Conservation (phyloP, 2,113 vertebrate species). For the Mionectes macconnelli region DNA sequence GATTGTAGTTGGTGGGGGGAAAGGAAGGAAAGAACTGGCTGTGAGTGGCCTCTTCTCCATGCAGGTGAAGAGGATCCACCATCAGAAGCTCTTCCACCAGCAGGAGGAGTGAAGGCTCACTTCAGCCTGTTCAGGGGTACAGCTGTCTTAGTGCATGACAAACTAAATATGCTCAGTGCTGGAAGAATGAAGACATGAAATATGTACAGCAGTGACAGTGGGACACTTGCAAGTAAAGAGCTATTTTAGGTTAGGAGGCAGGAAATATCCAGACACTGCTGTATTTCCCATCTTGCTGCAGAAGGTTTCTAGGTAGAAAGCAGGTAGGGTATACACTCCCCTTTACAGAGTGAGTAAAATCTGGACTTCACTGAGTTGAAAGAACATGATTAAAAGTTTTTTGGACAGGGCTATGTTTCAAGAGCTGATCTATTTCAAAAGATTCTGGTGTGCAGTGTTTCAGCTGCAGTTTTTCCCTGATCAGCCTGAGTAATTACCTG, state of each 20-base stretch:
- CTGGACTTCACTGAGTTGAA: not conserved
- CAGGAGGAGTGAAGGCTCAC: not conserved
- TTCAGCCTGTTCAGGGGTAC: not conserved
- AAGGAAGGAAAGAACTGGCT: not conserved
- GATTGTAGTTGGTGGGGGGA: not conserved
- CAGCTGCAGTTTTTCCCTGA: not conserved
- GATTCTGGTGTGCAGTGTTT: not conserved
- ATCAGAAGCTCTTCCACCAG: not conserved
- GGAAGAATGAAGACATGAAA: not conserved
- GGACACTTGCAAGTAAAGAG: not conserved
- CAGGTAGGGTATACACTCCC: not conserved
- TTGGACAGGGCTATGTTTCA: not conserved
- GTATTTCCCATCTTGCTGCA: not conserved
- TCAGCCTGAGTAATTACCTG: not conserved
- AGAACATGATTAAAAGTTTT: not conserved
- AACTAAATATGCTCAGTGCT: not conserved
- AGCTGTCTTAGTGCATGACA: not conserved
- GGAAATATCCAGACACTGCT: not conserved
- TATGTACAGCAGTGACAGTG: not conserved
- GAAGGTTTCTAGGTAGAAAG: not conserved
- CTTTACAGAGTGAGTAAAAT: not conserved
- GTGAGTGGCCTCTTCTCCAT: not conserved
- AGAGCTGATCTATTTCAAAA: not conserved
- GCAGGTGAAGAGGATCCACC: not conserved
- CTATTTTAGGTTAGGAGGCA: not conserved